Base-by-base conservation (phyloP, 2,888 invertebrate genomes). In the Andrena hattorfiana region DNA sequence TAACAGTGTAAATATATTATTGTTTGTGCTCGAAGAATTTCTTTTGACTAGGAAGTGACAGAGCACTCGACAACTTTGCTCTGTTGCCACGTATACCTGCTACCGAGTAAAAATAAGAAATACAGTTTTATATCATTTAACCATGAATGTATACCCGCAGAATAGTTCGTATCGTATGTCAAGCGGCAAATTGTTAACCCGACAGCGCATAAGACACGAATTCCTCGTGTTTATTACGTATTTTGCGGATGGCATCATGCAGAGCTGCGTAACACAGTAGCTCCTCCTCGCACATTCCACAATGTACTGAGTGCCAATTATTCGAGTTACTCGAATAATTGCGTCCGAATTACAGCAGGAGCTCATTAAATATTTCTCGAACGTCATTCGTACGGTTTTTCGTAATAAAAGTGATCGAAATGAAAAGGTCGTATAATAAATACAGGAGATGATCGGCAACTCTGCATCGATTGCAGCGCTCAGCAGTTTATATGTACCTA, bases 251-350 rank as follows among this genome's bases (percentile, higher is more conserved):
- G 89, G 92, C 93, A 92, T 92, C 90, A 89, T 89, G 89, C 90
- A 90, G 93, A 93, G 93, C 93, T 92, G 93, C 94, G 94, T 94
- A 94, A 94, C 92, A 93, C 94, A 92, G 94, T 94, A 94, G 94
- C 94, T 91, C 89, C 90, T 90, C 92, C 91, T 93, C 87, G 92
- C 90, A 90, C 93, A 94, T 94, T 94, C 94, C 93, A 93, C 92
- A 91, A 92, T 90, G 91, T 91, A 93, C 93, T 93, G 90, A 93
- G 92, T 82, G 76, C 76, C 81, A 89, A 90, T 89, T 84, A 84
- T 72, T 70, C 32, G 60, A 89, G 88, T 77, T 69, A 74, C 85
- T 79, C 90, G 85, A 91, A 87, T 81, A 92, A 93, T 86, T 91
- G 91, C 85, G 56, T 75, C 75, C 81, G 67, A 78, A 79, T 54